Conservation (phyloP, 2,797 vertebrate species). For the Enteromius thamalakanensis region DNA sequence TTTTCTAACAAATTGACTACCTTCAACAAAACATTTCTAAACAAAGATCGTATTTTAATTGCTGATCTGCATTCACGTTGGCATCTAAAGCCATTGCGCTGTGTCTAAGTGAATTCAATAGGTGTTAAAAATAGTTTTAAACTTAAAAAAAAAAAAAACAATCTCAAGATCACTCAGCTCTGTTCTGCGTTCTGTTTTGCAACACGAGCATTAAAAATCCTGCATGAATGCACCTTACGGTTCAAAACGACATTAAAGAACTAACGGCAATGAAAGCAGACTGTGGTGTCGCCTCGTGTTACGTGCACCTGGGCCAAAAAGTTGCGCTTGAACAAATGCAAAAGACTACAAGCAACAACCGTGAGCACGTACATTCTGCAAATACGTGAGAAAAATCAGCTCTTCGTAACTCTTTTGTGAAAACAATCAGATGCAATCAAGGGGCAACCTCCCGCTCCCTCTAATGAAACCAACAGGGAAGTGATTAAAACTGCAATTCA, state of each 20-base stretch:
- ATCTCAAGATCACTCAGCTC: neutral
- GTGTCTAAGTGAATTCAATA: neutral
- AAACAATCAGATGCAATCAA: neutral
- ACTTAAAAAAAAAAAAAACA: too few relatives aligned
- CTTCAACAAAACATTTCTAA: conserved; percentile 4
- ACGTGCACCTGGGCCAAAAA: neutral
- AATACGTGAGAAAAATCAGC: neutral
- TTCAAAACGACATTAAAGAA: neutral
- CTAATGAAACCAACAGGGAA: too few relatives aligned
- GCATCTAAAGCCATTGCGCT: neutral
- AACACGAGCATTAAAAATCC: neutral
- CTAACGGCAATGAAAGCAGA: neutral
- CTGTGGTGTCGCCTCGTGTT: neutral
- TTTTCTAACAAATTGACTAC: conserved; percentile 7
- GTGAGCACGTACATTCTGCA: neutral
- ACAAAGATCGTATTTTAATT: neutral
- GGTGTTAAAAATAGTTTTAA: neutral
- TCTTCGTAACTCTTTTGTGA: neutral
- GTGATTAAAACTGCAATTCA: too few relatives aligned
- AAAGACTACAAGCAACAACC: neutral
- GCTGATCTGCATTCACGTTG: neutral
- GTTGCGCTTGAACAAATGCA: neutral
- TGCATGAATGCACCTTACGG: neutral
- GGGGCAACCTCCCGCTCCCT: too few relatives aligned
- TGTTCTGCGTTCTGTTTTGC: neutral